Percentiles rank a stretch among this genome's conserved stretches.
Conservation (phyloP, 2,888 invertebrate genomes). For the Lordiphosa andalusiaca region DNA sequence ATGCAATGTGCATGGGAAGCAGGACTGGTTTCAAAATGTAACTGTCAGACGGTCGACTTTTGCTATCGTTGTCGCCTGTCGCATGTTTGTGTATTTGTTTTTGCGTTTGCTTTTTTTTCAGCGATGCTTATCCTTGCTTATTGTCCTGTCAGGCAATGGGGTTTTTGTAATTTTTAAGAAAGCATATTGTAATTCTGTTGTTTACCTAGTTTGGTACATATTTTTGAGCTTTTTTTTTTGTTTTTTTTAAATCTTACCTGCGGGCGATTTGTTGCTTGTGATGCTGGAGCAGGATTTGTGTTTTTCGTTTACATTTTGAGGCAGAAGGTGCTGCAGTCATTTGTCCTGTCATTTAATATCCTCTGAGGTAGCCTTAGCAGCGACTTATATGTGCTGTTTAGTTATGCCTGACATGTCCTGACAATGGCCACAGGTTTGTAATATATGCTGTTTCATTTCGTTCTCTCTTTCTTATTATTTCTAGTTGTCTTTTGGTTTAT, state of each 20-base stretch:
- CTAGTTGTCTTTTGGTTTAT: not conserved
- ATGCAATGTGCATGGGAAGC: slow-evolving; percentile 65
- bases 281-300: slow-evolving; percentile 30
- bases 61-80: slow-evolving; percentile 46
- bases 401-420: slow-evolving; percentile 59
- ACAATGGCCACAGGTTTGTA: slow-evolving; percentile 55
- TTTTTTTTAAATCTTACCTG: slow-evolving; percentile 41
- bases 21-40: slow-evolving; percentile 21
- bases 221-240: slow-evolving; percentile 28
- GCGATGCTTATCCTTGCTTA: slow-evolving; percentile 57
- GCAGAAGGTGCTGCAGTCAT: slow-evolving; percentile 40
- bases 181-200: slow-evolving; percentile 70
- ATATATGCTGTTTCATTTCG: slow-evolving; percentile 64
- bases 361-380: slow-evolving; percentile 53
- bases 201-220: slow-evolving; percentile 37
- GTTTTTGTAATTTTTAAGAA: slow-evolving; percentile 62
- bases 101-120: slow-evolving; percentile 32
- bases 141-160: slow-evolving; percentile 57
- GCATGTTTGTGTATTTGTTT: slow-evolving; percentile 37
- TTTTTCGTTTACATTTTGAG: not conserved
- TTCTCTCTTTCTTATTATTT: slow-evolving; percentile 5
- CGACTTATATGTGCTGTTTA: slow-evolving; percentile 54
- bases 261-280: slow-evolving; percentile 50
- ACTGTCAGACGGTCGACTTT: slow-evolving; percentile 18
- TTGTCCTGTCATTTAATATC: slow-evolving; percentile 68